Conservation (phyloP, 2,888 invertebrate genomes). For the Sminthurides aquaticus region DNA sequence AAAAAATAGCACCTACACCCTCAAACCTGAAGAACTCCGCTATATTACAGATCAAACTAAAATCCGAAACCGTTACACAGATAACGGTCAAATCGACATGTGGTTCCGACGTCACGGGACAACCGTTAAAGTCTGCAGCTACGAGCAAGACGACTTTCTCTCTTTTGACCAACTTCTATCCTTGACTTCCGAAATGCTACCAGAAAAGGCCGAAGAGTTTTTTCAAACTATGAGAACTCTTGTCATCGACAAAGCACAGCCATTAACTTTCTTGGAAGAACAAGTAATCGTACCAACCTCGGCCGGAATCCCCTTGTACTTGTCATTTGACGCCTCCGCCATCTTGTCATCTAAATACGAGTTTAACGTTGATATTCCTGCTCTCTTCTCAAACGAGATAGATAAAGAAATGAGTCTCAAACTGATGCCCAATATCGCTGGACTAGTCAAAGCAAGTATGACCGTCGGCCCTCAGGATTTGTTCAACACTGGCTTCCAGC, state of each 20-base stretch:
- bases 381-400: constrained; percentile 60
- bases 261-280: constrained; percentile 66
- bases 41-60: constrained; percentile 8
- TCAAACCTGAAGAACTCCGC: background rate
- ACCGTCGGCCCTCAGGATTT: constrained; percentile 49
- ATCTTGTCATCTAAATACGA: constrained; percentile 65
- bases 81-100: constrained; percentile 52
- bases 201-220: constrained; percentile 52
- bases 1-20: background rate
- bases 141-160: constrained; percentile 40
- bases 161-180: background rate
- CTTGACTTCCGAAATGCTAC: background rate
- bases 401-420: constrained; percentile 32
- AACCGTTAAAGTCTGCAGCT: constrained; percentile 66
- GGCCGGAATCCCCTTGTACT: constrained; percentile 69
- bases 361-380: constrained; percentile 64
- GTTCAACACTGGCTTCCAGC: constrained; percentile 64
- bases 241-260: constrained; percentile 47
- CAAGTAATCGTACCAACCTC: constrained; percentile 76
- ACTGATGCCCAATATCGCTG: constrained; percentile 47
- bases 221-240: constrained; percentile 53
- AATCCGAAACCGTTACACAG: background rate
- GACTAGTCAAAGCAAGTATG: constrained; percentile 47
- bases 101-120: constrained; percentile 82
- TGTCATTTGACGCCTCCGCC: constrained; percentile 66